Evolutionary conservation across 2,888 invertebrate genomes (phyloP), one percentile per base, ranked within the genome.

Genomic region (Tethea ocularis): DNA sequence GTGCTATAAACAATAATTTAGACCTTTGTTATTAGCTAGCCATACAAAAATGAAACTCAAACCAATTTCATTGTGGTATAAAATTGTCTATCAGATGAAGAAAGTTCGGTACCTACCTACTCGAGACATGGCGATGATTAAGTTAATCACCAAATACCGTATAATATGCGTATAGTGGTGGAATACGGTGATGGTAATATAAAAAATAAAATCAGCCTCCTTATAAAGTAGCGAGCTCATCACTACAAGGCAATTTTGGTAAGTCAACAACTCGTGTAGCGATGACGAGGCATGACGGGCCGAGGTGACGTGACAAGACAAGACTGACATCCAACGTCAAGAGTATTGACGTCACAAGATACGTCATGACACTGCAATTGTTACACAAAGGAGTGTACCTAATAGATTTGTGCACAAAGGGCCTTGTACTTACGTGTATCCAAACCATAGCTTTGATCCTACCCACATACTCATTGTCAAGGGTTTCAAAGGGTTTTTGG

Each of bases 221-320:
- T 13, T 71, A 72, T 72, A 83, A 84, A 82, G 62, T 71, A 73
- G 72, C 74, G 24, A 63, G 61, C 72, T 85, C 86, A 86, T 82
- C 81, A 78, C 81, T 76, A 84, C 84, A 75, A 77, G 74, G 83
- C 86, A 83, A 84, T 84, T 86, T 84, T 61, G 71, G 74, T 74
- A 80, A 86, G 86, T 85, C 85, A 86, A 86, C 85, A 86, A 83
- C 75, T 81, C 80, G 78, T 82, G 76, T 77, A 82, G 78, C 69
- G 62, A 81, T 86, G 85, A 85, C 82, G 75, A 15, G 69, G 81
- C 84, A 80, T 82, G 82, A 83, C 77, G 75, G 66, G 63, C 62
- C 63, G 58, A 60, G 61, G 63, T 72, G 78, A 75, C 77, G 68
- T 72, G 79, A 77, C 77, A 72, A 66, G 80, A 80, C 80, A 72